Base-by-base conservation (phyloP, 1,140 invertebrate species). In the Cotesia vestalis region DNA sequence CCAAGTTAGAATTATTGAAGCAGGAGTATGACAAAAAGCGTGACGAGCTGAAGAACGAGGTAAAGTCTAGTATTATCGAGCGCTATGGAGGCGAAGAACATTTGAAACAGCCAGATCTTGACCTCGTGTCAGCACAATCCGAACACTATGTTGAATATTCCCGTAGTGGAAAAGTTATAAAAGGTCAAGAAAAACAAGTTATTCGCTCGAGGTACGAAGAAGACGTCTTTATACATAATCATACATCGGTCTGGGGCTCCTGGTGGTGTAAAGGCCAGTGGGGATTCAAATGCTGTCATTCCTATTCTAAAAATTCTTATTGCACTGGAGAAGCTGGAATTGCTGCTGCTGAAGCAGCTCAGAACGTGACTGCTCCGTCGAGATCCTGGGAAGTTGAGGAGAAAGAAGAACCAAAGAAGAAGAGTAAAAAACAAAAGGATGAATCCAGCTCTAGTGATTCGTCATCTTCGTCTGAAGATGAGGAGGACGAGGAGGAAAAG, bases 101-200 rank as follows among this genome's bases (percentile, higher is more conserved):
- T 86, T 85, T 99, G 6, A 84, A 98, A 75, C 92, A 90, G 0
- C 96, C 94, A 0, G 95, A 96, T 0, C 91, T 93, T 79, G 90
- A 96, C 36, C 84, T 99, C 3, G 87, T 99, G 12, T 81, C 99
- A 59, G 96, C 96, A 0, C 98, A 99, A 85, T 98, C 95, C 6
- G 98, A 99, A 86, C 90, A 96, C 80, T 99, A 99, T 85, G 91
- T 96, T 1, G 96, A 99, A 84, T 99, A 99, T 88, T 98, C 96
- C 8, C 86, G 97, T 72, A 94, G 94, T 80, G 98, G 98, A 53
- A 95, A 96, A 78, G 85, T 95, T 1, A 89, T 92, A 2, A 92
- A 92, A 80, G 96, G 97, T 0, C 90, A 94, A 69, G 97, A 99
- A 81, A 96, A 96, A 81, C 90, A 92, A 72, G 87, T 94, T 0